A percentile compares a stretch with the other conserved stretches of the same genome.
These are phyloP conservation scores for Stenodera caucasica DNA, from an alignment of 2,888 invertebrate species.

Conservation along the genomic window DNA sequence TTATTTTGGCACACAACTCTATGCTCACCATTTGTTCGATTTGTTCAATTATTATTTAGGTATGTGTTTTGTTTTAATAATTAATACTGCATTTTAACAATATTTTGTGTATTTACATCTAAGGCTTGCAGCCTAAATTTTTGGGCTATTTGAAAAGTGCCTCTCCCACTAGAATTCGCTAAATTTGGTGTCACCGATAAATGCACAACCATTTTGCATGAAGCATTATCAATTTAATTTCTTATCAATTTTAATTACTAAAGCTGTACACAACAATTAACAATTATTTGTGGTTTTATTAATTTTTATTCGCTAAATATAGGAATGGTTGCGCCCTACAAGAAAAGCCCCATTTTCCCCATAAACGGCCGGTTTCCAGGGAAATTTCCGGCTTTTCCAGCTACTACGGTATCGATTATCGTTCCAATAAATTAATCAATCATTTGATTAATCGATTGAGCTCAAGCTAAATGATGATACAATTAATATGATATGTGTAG, in stretches of 20 bases:
- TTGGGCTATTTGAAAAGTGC: constrained; percentile 40
- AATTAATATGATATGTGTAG: constrained; percentile 34
- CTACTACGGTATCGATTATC: constrained; percentile 5
- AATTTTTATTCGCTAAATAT: background rate
- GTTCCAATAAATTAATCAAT: too few relatives aligned
- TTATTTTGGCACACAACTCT: constrained; percentile 36
- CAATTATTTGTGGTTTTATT: constrained; percentile 36
- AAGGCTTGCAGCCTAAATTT: constrained; percentile 12
- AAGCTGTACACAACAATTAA: constrained; percentile 55
- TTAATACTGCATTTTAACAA: constrained; percentile 49
- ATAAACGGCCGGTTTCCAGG: background rate
- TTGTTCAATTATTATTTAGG: constrained; percentile 24
- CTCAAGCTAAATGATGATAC: constrained; percentile 27
- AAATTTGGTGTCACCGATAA: constrained; percentile 52
- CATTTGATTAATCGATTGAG: too few relatives aligned
- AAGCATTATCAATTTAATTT: background rate
- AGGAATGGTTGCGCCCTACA: background rate
- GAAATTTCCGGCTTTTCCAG: background rate
- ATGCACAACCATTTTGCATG: constrained; percentile 52
- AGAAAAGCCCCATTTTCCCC: background rate
- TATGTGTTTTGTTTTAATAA: constrained; percentile 18
- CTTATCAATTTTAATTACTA: constrained; percentile 33
- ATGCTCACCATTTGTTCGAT: constrained; percentile 23
- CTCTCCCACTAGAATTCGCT: constrained; percentile 54
- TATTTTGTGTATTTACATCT: constrained; percentile 40